phyloP scores from a whole-genome alignment of 2,888 invertebrate species.

The Belgica antarctica region DNA sequence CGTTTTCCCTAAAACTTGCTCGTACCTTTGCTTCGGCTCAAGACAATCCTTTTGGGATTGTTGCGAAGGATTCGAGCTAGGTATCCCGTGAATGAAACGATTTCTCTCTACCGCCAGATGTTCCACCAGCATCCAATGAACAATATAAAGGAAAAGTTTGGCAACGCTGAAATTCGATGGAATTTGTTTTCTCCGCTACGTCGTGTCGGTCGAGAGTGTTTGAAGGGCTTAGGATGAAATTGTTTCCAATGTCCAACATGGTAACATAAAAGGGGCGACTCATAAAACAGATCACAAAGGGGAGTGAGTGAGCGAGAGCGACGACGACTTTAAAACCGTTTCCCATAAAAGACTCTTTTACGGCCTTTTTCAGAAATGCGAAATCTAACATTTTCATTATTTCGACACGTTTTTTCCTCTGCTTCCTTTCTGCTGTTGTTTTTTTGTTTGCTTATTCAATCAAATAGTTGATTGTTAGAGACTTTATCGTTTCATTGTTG shows the following conservation, averaged over 20 bases:
- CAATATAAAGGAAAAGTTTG: neutral
- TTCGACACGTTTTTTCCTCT: conserved; percentile 34
- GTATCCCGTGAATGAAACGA: neutral
- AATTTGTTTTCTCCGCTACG: neutral
- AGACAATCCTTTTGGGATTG: neutral
- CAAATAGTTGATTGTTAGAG: conserved; percentile 35
- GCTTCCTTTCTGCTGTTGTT: neutral
- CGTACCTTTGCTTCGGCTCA: too few relatives aligned
- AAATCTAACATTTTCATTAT: conserved; percentile 37
- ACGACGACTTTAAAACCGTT: neutral
- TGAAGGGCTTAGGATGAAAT: conserved; percentile 14
- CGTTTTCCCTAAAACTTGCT: too few relatives aligned
- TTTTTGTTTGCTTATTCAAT: conserved; percentile 41
- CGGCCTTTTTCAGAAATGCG: neutral
- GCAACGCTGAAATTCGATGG: conserved; percentile 2
- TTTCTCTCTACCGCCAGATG: conserved; percentile 14
- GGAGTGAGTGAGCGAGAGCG: conserved; percentile 32
- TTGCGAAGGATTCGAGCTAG: neutral
- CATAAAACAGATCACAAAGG: conserved; percentile 14
- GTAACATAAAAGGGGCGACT: neutral
- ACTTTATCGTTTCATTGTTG: conserved; percentile 18
- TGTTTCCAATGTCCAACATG: conserved; percentile 3
- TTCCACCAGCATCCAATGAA: neutral
- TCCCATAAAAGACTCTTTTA: neutral
- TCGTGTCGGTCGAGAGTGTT: neutral